Percentiles rank a stretch among this genome's conserved stretches.
Evolutionary conservation across 2,888 invertebrate genomes (phyloP).

Genomic region (Bembecia ichneumoniformis): DNA sequence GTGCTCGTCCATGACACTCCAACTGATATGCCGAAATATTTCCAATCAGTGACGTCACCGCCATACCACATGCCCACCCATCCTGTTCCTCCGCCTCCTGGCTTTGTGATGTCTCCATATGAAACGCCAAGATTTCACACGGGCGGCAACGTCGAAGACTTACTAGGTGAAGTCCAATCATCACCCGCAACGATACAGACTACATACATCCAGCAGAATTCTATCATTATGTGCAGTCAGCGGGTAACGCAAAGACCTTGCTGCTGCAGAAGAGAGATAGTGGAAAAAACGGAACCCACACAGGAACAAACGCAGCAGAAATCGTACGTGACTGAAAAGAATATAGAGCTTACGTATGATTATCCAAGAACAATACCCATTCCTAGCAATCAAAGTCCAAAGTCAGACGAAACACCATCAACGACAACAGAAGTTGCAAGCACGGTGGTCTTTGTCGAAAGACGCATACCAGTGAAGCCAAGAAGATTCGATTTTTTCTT

Average conservation of each 20-base stretch:
- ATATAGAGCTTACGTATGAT: conserved; percentile 64
- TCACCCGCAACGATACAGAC: conserved; percentile 50
- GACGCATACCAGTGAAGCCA: conserved; percentile 57
- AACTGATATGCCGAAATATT: conserved; percentile 49
- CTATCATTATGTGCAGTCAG: conserved; percentile 64
- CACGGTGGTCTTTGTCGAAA: conserved; percentile 65
- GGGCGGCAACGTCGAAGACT: conserved; percentile 78
- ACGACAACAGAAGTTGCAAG: conserved; percentile 68
- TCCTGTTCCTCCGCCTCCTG: conserved; percentile 47
- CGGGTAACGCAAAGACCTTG: conserved; percentile 54
- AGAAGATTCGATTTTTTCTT: conserved; percentile 65
- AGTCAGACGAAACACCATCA: conserved; percentile 39
- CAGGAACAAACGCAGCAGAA: conserved; percentile 35
- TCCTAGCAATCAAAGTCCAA: conserved; percentile 38
- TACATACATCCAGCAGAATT: conserved; percentile 62
- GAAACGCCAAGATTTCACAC: conserved; percentile 60
- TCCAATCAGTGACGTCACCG: conserved; percentile 54
- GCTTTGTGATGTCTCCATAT: conserved; percentile 55
- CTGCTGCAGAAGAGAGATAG: conserved; percentile 44
- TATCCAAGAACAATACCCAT: conserved; percentile 60
- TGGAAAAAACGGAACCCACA: conserved; percentile 19
- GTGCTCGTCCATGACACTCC: conserved; percentile 63
- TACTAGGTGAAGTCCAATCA: conserved; percentile 78
- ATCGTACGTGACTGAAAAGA: conserved; percentile 64
- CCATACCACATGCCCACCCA: conserved; percentile 41